phyloP scores from a whole-genome alignment of 92 coral and sea anemone species.

The Porites divaricata region DNA sequence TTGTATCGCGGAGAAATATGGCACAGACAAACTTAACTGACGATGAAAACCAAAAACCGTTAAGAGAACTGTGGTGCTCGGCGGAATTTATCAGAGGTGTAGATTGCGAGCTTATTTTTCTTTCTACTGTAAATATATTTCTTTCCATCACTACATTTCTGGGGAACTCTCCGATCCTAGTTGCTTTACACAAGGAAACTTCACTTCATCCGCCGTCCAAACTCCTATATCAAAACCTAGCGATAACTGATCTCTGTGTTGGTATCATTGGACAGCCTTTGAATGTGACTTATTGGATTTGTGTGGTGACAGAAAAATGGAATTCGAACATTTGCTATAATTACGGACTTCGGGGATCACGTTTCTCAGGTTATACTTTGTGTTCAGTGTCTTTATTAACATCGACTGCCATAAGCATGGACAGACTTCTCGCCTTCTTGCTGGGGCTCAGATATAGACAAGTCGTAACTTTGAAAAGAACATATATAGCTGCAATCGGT shows the following conservation, averaged over 20 bases:
- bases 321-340: no score
- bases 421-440: conserved; percentile 25
- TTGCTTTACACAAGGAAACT: background rate
- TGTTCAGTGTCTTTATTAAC: conserved; percentile 5
- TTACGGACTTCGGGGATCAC: no score
- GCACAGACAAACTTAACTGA: no score
- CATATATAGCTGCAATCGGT: no score
- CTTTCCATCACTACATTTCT: conserved; percentile 12
- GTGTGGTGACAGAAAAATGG: no score
- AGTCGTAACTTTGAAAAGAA: conserved; percentile 14
- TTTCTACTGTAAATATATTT: background rate
- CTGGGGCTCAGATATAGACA: conserved; percentile 15
- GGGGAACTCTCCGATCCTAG: conserved; percentile 8
- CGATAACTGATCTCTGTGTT: conserved; percentile 26
- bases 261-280: background rate
- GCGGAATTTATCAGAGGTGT: no score
- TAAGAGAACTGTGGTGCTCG: no score
- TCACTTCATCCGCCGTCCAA: conserved; percentile 39
- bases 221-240: conserved; percentile 27
- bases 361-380: background rate
- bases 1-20: no score
- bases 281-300: no score
- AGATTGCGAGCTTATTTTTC: no score
- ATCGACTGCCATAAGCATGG: conserved; percentile 9
- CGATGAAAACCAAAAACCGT: no score